phyloP scores from a whole-genome alignment of 1,140 invertebrate species.

The Dreissena polymorpha region DNA sequence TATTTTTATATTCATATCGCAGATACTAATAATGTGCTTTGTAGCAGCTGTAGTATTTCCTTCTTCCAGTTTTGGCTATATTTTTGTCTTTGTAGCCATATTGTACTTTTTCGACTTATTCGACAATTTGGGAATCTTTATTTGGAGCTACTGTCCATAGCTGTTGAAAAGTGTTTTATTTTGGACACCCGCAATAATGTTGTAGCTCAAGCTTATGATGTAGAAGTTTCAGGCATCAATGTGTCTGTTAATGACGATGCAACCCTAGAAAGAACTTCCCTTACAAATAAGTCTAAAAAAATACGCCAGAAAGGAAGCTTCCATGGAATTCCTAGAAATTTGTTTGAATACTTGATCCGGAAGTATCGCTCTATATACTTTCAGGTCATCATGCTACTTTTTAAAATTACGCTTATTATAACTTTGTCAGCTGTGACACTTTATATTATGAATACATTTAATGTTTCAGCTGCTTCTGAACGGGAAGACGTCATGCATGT shows the following conservation, averaged over 20 bases:
- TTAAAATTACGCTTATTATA: not conserved
- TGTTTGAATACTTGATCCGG: slow-evolving; percentile 18
- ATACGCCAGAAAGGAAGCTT: not conserved
- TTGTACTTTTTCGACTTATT: slow-evolving; percentile 20
- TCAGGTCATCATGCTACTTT: slow-evolving; percentile 6
- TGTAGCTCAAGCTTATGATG: not conserved
- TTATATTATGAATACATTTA: not conserved
- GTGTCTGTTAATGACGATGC: not conserved
- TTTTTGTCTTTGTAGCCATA: slow-evolving; percentile 21
- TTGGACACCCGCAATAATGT: not conserved
- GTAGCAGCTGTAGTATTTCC: slow-evolving; percentile 43
- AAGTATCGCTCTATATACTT: slow-evolving; percentile 10
- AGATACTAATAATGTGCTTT: slow-evolving; percentile 29
- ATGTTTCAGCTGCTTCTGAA: not conserved
- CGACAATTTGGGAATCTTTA: slow-evolving; percentile 25
- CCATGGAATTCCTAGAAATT: slow-evolving; percentile 13
- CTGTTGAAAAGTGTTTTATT: slow-evolving; percentile 19
- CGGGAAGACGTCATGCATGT: slow-evolving; percentile 15
- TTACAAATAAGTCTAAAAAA: not conserved
- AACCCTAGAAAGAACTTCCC: not conserved
- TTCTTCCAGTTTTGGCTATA: slow-evolving; percentile 26
- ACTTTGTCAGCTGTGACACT: not conserved
- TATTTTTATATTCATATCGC: slow-evolving; percentile 27
- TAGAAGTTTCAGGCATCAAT: not conserved
- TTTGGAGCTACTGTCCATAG: slow-evolving; percentile 11